These are phyloP conservation scores for Chionis minor DNA, from an alignment of 2,113 vertebrate genomes.

Conservation along the genomic window DNA sequence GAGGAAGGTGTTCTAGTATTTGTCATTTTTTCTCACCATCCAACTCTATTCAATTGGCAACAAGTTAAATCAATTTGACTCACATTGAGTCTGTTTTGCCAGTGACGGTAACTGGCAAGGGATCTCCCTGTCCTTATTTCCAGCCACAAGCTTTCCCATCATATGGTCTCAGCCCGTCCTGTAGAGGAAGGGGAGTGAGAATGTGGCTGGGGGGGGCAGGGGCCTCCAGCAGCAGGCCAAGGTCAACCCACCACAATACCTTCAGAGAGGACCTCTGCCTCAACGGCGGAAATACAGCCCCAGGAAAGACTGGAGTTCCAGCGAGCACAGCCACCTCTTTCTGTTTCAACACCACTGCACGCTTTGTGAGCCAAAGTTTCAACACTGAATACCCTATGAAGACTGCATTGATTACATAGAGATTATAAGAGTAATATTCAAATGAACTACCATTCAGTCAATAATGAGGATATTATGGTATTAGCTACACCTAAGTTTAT, in stretches of 20 bases:
- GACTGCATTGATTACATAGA: not conserved
- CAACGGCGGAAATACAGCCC: not conserved
- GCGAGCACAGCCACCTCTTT: not conserved
- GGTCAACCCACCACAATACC: not conserved
- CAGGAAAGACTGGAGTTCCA: not conserved
- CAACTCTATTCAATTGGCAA: not conserved
- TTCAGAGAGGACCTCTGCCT: not conserved
- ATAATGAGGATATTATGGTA: not conserved
- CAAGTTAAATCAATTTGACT: not conserved
- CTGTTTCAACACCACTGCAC: rapidly evolving
- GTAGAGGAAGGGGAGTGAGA: not conserved
- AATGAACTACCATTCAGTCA: not conserved
- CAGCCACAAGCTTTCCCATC: not conserved
- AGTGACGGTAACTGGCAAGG: not conserved
- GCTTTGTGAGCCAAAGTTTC: not conserved
- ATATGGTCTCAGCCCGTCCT: not conserved
- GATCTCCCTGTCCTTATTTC: not conserved
- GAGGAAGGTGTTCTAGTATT: not conserved
- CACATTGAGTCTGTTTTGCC: not conserved
- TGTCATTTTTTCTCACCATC: not conserved
- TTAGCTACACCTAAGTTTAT: not conserved
- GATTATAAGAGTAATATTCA: not conserved
- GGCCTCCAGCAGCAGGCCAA: not conserved
- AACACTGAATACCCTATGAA: not conserved
- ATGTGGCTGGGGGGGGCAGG: rapidly evolving